A percentile compares a stretch with the other conserved stretches of the same genome.
These are phyloP conservation scores for Cryptophagus acutangulus DNA, from an alignment of 2,888 invertebrate species.

Conservation along the genomic window DNA sequence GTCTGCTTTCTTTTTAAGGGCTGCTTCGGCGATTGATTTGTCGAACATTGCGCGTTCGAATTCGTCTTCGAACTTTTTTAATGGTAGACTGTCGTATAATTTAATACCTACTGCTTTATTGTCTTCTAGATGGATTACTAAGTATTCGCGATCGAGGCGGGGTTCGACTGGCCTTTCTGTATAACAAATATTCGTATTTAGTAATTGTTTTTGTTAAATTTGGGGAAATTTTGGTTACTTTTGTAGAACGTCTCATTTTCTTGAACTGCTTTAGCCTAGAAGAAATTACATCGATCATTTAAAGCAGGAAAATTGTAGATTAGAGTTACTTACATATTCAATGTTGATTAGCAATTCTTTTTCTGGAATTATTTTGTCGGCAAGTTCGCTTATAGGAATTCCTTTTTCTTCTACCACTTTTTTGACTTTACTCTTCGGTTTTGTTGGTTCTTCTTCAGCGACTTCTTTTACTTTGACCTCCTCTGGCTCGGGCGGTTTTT, in stretches of 20 bases:
- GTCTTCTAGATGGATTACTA: too few relatives aligned
- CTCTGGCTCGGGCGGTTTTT: conserved; percentile 10
- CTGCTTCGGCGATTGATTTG: conserved; percentile 58
- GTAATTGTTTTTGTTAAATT: conserved; percentile 3
- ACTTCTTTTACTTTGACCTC: conserved; percentile 20
- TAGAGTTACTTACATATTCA: conserved; percentile 30
- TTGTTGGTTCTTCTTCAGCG: conserved; percentile 15
- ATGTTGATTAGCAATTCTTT: conserved; percentile 29
- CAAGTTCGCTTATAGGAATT: too few relatives aligned
- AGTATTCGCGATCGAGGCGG: conserved; percentile 37
- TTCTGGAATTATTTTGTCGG: conserved; percentile 25
- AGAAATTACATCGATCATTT: too few relatives aligned
- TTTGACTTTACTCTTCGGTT: conserved; percentile 13
- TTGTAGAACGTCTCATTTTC: conserved; percentile 33
- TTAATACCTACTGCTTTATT: conserved; percentile 65
- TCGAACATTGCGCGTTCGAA: conserved; percentile 60
- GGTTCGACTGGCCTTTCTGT: conserved; percentile 34
- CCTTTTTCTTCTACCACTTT: too few relatives aligned
- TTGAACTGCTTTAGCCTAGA: conserved; percentile 38
- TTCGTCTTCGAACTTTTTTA: conserved; percentile 55
- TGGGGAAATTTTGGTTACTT: conserved; percentile 28
- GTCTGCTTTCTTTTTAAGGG: conserved; percentile 54
- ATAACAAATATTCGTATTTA: too few relatives aligned
- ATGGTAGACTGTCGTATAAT: conserved; percentile 57
- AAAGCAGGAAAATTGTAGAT: conserved; percentile 6